Conservation (phyloP, 2,113 vertebrate genomes). For the Hemichromis elongatus region DNA sequence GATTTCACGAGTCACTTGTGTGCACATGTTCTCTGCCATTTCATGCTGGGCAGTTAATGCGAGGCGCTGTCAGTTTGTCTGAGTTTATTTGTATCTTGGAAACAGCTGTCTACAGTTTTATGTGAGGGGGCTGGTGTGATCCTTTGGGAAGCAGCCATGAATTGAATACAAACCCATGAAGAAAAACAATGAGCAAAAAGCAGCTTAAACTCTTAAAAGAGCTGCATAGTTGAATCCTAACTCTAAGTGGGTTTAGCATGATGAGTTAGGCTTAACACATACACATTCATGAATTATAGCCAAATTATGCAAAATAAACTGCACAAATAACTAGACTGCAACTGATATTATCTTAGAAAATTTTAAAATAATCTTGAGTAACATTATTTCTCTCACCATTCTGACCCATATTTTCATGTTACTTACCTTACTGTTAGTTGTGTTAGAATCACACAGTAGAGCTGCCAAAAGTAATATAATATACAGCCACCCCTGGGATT, state of each 20-base stretch:
- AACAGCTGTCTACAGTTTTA: not conserved
- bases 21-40: not conserved
- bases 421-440: conserved; percentile 14
- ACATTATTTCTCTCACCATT: not conserved
- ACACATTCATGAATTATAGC: not conserved
- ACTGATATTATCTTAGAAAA: not conserved
- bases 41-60: not conserved
- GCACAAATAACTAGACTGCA: not conserved
- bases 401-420: conserved; percentile 36
- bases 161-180: not conserved
- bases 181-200: conserved; percentile 9
- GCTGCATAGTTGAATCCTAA: not conserved
- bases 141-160: not conserved
- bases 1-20: not conserved
- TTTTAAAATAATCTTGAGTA: not conserved
- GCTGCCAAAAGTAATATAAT: conserved; percentile 15
- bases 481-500: conserved; percentile 18
- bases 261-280: not conserved
- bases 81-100: not conserved
- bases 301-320: not conserved
- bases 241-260: not conserved
- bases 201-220: not conserved
- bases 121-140: not conserved
- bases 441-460: not conserved
- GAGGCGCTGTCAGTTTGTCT: not conserved